Conservation (phyloP, 2,113 vertebrate genomes). For the Silurus glanis region DNA sequence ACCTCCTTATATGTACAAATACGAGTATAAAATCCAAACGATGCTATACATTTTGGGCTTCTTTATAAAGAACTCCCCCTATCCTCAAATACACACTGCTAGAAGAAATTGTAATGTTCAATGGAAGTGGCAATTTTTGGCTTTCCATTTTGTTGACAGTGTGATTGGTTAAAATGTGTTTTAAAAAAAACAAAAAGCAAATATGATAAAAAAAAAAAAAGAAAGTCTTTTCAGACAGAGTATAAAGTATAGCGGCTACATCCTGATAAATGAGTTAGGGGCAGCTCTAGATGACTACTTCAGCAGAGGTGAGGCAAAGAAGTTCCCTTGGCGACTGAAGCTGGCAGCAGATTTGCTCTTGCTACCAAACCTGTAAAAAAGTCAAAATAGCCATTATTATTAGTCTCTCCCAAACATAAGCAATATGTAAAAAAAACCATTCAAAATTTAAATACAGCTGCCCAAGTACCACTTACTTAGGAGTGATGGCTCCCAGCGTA, state of each 20-base stretch:
- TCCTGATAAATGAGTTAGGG: conserved; percentile 2
- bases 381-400: neutral
- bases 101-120: conserved; percentile 1
- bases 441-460: neutral
- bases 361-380: conserved; percentile 83
- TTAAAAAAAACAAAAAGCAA: conserved; percentile 42
- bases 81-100: neutral
- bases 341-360: conserved; percentile 84
- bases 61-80: conserved; percentile 45
- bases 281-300: conserved; percentile 69
- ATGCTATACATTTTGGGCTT: neutral
- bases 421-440: neutral
- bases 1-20: neutral
- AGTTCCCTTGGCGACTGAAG: conserved; percentile 81
- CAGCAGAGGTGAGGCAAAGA: conserved; percentile 89
- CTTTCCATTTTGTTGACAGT: conserved; percentile 33
- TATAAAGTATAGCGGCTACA: conserved; percentile 28
- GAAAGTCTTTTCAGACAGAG: neutral
- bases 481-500: conserved; percentile 79
- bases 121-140: conserved; percentile 14
- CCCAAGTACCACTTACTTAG: conserved; percentile 76
- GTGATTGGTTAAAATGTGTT: conserved; percentile 30
- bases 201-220: neutral
- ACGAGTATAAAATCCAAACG: neutral
- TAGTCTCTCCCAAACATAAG: neutral